phyloP scores from a whole-genome alignment of 2,797 vertebrate genomes.

The Gobionotothen gibberifrons region DNA sequence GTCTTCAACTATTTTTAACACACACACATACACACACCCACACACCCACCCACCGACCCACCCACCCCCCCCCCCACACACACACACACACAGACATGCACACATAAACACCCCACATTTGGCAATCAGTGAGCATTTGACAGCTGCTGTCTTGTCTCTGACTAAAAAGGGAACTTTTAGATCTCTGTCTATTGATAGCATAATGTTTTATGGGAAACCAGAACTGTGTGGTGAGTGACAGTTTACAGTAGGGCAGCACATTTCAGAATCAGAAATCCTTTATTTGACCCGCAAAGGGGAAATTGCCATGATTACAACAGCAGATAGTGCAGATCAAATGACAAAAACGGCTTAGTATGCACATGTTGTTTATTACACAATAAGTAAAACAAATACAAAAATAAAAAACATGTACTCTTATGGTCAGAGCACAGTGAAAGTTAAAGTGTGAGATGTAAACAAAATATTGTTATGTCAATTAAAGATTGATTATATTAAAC shows the following conservation, averaged over 20 bases:
- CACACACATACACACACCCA: slow-evolving; percentile 17
- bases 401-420: not conserved
- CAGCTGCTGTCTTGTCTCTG: slow-evolving; percentile 10
- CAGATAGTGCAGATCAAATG: no score
- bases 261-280: no score
- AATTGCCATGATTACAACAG: no score
- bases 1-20: slow-evolving; percentile 6
- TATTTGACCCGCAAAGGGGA: no score
- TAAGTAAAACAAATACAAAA: no score
- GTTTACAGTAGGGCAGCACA: not conserved
- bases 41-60: slow-evolving; percentile 12
- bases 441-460: not conserved
- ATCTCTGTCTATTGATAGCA: slow-evolving; percentile 10
- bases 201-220: not conserved
- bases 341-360: no score
- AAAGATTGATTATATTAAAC: no score
- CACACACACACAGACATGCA: slow-evolving; percentile 7
- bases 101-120: not conserved
- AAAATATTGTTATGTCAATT: not conserved
- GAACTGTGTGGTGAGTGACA: not conserved
- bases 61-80: slow-evolving; percentile 10
- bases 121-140: slow-evolving; percentile 5
- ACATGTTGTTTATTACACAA: no score
- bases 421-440: not conserved
- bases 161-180: not conserved